Evolutionary conservation across 1,140 invertebrate genomes (phyloP), one percentile per base, ranked within the genome.

Genomic region (Drosophila yakuba): DNA sequence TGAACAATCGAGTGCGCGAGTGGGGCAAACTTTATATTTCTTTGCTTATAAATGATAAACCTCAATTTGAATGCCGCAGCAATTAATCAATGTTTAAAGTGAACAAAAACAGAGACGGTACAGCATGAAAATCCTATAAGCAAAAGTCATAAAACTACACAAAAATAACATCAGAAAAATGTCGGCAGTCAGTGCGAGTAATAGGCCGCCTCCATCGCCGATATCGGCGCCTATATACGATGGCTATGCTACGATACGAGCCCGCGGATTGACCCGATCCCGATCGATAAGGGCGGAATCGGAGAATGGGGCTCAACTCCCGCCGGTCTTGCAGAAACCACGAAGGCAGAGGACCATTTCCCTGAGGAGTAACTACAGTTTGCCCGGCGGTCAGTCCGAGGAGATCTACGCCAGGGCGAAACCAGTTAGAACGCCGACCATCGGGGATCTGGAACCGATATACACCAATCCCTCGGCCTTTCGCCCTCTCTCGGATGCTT

Each of bases 171-270:
- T 36, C 35, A 57, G 14, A 54, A 52, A 35, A 17, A 69, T 85
- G 82, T 85, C 82, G 7, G 74, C 90, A 7, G 75, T 90, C 38
- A 91, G 89, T 15, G 44, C 90, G 48, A 77, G 67, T 28, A 86
- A 47, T 59, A 93, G 56, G 89, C 93, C 63, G 88, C 93, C 68
- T 66, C 88, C 63, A 86, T 93, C 74, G 93, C 93, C 90, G 90
- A 93, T 84, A 6, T 47, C 81, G 56, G 94, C 94, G 60, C 95
- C 95, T 44, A 94, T 97, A 14, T 95, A 96, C 91, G 96, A 97
- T 91, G 96, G 96, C 43, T 97, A 96, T 92, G 96, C 96, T 44
- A 97, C 96, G 1, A 96, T 97, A 62, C 93, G 96, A 60, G 94
- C 95, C 11, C 76, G 91, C 8, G 91, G 91, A 2, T 36, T 92